A percentile compares a stretch with the other conserved stretches of the same genome.
phyloP scores from a whole-genome alignment of 1,140 invertebrate genomes.

The Mycetomoellerius zeteki region DNA sequence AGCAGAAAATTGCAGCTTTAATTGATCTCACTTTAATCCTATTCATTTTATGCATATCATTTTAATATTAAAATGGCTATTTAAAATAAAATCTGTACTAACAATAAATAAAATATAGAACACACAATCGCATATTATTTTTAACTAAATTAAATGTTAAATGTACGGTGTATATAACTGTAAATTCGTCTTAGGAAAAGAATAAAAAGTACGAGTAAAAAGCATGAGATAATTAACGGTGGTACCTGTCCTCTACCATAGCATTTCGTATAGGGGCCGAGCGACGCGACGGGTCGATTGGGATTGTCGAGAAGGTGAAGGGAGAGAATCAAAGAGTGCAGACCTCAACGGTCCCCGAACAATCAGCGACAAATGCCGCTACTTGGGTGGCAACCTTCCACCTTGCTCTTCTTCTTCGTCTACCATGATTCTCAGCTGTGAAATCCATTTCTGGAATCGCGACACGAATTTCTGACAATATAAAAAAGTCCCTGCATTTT shows the following conservation, averaged over 20 bases:
- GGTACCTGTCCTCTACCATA: slow-evolving; percentile 35
- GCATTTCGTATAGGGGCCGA: slow-evolving; percentile 56
- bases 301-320: slow-evolving; percentile 58
- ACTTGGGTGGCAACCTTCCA: slow-evolving; percentile 80
- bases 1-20: not conserved
- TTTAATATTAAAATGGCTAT: not conserved
- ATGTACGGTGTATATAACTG: not conserved
- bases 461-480: slow-evolving; percentile 31
- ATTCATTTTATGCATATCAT: not conserved
- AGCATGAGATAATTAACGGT: slow-evolving; percentile 79
- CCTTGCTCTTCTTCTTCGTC: slow-evolving; percentile 32
- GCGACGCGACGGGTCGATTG: slow-evolving; percentile 45
- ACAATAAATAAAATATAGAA: not conserved
- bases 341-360: slow-evolving; percentile 70
- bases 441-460: slow-evolving; percentile 64
- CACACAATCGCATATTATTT: slow-evolving; percentile 12
- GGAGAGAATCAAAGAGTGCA: slow-evolving; percentile 58
- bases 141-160: not conserved
- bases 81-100: not conserved
- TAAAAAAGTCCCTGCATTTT: not conserved
- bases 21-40: not conserved
- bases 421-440: slow-evolving; percentile 42
- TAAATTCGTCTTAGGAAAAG: not conserved
- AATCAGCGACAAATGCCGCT: slow-evolving; percentile 80
- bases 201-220: slow-evolving; percentile 5